Evolutionary conservation across 2,797 vertebrate genomes (phyloP).

Genomic region (Mastacembelus armatus): DNA sequence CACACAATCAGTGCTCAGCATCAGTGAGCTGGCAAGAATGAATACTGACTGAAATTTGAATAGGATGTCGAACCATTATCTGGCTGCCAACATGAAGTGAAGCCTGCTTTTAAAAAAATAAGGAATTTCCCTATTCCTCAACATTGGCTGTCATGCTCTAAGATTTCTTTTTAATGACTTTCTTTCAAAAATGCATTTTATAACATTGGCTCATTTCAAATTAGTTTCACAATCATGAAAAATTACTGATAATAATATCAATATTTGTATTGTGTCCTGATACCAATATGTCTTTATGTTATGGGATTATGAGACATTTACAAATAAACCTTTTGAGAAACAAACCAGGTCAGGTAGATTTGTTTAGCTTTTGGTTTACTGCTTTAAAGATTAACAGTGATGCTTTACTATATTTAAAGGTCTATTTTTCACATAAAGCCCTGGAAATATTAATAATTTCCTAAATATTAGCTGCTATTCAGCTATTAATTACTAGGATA

Average conservation of each 20-base stretch:
- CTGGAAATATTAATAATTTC: no score
- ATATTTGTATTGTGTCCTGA: not conserved
- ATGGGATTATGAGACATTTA: not conserved
- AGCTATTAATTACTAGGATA: no score
- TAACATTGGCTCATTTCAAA: not conserved
- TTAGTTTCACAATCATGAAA: not conserved
- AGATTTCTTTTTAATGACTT: not conserved
- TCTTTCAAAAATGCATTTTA: not conserved
- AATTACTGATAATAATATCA: not conserved
- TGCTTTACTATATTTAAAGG: no score
- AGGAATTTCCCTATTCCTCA: not conserved
- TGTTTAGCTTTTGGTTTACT: not conserved
- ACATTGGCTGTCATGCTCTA: no score
- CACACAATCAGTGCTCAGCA: constrained; percentile 31
- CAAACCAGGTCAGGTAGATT: not conserved
- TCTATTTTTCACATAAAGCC: no score
- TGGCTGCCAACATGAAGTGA: constrained; percentile 16
- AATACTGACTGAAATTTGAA: constrained; percentile 18
- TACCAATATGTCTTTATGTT: not conserved
- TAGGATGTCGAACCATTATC: constrained; percentile 16
- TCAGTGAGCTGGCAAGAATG: constrained; percentile 15
- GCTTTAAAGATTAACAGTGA: not conserved
- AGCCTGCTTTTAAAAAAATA: not conserved
- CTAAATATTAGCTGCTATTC: no score
- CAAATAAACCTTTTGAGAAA: not conserved